phyloP scores from a whole-genome alignment of 2,113 vertebrate species.

The Rhineura floridana region DNA sequence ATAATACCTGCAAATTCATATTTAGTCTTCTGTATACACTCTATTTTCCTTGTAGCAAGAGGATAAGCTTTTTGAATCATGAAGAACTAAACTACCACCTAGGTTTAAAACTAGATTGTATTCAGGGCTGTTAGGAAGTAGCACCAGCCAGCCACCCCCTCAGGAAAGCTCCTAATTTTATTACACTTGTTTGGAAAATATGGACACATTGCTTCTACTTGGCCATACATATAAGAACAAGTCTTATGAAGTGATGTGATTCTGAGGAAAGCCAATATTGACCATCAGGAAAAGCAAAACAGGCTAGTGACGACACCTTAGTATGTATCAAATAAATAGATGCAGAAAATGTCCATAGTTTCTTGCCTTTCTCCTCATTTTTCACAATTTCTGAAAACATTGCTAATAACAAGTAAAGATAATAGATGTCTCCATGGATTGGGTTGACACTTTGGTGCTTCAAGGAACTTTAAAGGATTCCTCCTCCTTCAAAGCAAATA shows the following conservation, averaged over 20 bases:
- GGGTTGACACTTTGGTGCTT: conserved; percentile 22
- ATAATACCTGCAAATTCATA: conserved; percentile 48
- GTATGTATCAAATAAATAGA: not conserved
- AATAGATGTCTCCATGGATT: conserved; percentile 17
- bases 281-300: conserved; percentile 22
- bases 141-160: no score
- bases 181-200: conserved; percentile 22
- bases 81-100: not conserved
- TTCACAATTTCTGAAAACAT: conserved; percentile 8
- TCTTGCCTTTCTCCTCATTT: conserved; percentile 28
- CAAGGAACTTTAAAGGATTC: not conserved
- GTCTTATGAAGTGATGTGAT: not conserved
- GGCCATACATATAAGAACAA: conserved; percentile 14
- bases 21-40: not conserved
- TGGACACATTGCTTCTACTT: not conserved
- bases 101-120: not conserved
- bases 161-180: not conserved
- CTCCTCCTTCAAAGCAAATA: not conserved
- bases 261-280: conserved; percentile 13
- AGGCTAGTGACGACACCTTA: not conserved
- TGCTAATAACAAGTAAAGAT: conserved; percentile 50
- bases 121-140: not conserved
- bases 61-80: conserved; percentile 39
- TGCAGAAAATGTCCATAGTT: conserved; percentile 1
- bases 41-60: conserved; percentile 16